Conservation (phyloP, 2,888 invertebrate species). For the Hedychridium roseum region DNA sequence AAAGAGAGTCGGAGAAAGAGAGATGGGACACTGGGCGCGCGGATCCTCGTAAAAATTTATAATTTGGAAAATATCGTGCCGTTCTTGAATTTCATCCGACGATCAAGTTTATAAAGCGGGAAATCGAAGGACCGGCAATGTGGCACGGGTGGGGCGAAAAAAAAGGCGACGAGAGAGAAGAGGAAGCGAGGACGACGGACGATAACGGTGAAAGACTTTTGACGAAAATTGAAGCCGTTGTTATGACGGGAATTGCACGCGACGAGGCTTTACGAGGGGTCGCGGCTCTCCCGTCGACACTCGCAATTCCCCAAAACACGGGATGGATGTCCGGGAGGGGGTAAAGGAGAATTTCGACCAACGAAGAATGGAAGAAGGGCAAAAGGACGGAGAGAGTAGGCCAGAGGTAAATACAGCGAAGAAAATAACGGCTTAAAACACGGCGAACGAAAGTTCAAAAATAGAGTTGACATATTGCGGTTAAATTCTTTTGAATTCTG, state of each 20-base stretch:
- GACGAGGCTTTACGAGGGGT: slow-evolving; percentile 55
- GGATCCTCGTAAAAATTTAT: slow-evolving; percentile 62
- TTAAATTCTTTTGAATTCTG: slow-evolving; percentile 27
- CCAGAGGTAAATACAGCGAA: slow-evolving; percentile 2
- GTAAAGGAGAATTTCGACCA: slow-evolving; percentile 18
- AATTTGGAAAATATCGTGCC: slow-evolving; percentile 62
- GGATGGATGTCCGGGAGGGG: slow-evolving; percentile 14
- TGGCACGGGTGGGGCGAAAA: too few relatives aligned
- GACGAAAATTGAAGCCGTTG: slow-evolving; percentile 64
- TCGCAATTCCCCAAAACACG: slow-evolving; percentile 33
- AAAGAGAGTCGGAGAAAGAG: slow-evolving; percentile 11
- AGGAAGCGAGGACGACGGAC: slow-evolving; percentile 25
- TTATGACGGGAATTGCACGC: slow-evolving; percentile 61
- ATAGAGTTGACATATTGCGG: slow-evolving; percentile 6
- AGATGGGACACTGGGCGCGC: slow-evolving; percentile 10
- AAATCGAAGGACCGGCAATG: slow-evolving; percentile 58
- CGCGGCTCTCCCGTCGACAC: slow-evolving; percentile 26
- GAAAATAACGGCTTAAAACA: neutral
- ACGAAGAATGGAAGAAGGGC: slow-evolving; percentile 17
- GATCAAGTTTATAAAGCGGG: slow-evolving; percentile 63
- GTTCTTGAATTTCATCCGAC: slow-evolving; percentile 46
- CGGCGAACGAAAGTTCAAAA: neutral
- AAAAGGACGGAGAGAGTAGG: slow-evolving; percentile 4
- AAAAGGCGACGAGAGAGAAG: neutral
- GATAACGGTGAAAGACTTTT: slow-evolving; percentile 58